A percentile compares a stretch with the other conserved stretches of the same genome.
phyloP scores from a whole-genome alignment of 2,797 vertebrate genomes.

The Poeciliopsis turneri region DNA sequence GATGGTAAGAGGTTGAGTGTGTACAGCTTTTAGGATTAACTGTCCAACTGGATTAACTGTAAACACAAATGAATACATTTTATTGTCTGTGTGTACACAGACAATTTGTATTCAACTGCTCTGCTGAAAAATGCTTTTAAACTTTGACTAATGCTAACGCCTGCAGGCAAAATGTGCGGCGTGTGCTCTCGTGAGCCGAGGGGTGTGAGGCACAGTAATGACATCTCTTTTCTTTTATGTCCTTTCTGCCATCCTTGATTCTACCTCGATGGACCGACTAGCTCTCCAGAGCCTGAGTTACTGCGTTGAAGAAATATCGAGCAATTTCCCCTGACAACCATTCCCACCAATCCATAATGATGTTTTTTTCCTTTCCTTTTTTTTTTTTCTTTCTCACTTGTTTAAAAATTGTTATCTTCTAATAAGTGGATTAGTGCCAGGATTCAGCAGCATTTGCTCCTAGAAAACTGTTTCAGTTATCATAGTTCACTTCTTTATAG shows the following conservation, averaged over 20 bases:
- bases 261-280: conserved; percentile 37
- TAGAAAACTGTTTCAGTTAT: not conserved
- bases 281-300: conserved; percentile 51
- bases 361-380: conserved; percentile 18
- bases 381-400: conserved; percentile 7
- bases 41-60: conserved; percentile 22
- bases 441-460: not conserved
- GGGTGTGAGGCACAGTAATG: conserved; percentile 27
- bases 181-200: conserved; percentile 16
- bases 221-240: conserved; percentile 55
- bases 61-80: conserved; percentile 9
- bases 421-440: not conserved
- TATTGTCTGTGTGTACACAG: conserved; percentile 7
- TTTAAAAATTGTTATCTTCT: not conserved
- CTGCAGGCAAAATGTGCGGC: not conserved
- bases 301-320: conserved; percentile 47
- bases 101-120: conserved; percentile 17
- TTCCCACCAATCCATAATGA: conserved; percentile 40
- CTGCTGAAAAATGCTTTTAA: not conserved
- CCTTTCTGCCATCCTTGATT: conserved; percentile 48
- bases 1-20: conserved; percentile 42
- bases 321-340: conserved; percentile 57
- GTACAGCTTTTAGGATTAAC: conserved; percentile 50
- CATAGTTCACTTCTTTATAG: not conserved
- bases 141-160: not conserved